These are phyloP conservation scores for Onychostoma macrolepis DNA, from an alignment of 2,113 vertebrate species.

Conservation along the genomic window DNA sequence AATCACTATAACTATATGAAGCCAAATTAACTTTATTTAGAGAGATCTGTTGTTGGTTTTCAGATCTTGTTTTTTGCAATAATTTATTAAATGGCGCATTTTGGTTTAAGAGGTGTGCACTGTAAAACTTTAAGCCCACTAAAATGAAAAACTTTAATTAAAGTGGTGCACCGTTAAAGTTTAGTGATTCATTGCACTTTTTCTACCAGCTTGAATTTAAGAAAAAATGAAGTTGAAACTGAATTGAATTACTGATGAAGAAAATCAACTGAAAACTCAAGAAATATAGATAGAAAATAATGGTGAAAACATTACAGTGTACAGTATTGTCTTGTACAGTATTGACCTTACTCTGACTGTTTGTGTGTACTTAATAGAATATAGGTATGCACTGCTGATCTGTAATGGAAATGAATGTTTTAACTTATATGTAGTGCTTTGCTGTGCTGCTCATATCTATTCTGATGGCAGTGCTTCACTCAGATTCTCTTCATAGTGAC, in stretches of 20 bases:
- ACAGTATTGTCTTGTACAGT: background rate
- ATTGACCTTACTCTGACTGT: background rate
- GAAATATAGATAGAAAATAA: background rate
- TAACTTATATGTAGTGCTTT: too few species aligned
- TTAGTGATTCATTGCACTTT: background rate
- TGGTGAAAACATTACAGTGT: background rate
- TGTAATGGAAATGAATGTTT: background rate
- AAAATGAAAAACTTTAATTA: background rate
- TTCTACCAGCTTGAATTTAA: background rate
- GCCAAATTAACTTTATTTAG: background rate
- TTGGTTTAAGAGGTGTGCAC: background rate
- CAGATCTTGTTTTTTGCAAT: background rate
- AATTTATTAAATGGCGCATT: background rate
- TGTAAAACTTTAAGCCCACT: background rate
- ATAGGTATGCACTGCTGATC: too few species aligned
- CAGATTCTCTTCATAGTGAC: slow-evolving; percentile 18
- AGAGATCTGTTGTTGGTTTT: background rate
- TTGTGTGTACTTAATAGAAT: too few species aligned
- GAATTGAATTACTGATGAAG: background rate
- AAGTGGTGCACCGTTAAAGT: background rate
- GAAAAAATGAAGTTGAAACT: background rate
- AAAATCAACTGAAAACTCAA: background rate
- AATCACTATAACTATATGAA: background rate
- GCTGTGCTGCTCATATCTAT: background rate
- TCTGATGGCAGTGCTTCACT: background rate